Percentiles rank a stretch among this genome's conserved stretches.
phyloP scores from a whole-genome alignment of 2,113 vertebrate genomes.

The Bostrychus sinensis region DNA sequence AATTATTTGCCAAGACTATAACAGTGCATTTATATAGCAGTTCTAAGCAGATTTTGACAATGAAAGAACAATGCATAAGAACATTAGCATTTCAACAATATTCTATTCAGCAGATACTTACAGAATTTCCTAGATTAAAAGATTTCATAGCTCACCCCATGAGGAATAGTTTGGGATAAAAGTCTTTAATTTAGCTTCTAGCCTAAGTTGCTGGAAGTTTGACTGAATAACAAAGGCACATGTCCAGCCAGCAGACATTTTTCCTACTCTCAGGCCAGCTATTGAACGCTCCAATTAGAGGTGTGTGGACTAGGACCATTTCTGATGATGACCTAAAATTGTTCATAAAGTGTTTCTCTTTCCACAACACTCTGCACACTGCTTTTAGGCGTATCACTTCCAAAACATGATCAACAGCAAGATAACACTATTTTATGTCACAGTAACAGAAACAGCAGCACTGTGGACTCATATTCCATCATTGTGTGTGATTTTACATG shows the following conservation, averaged over 20 bases:
- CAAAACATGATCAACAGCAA: neutral
- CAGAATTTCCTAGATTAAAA: neutral
- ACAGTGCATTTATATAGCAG: neutral
- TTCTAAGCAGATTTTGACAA: neutral
- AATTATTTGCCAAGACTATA: neutral
- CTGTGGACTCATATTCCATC: neutral
- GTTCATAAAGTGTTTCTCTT: slow-evolving; percentile 22
- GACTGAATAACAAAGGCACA: neutral
- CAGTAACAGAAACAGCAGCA: neutral
- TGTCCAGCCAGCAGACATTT: neutral
- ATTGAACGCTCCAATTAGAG: slow-evolving; percentile 1
- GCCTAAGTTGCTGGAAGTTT: neutral
- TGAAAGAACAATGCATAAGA: neutral
- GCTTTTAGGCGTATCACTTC: neutral
- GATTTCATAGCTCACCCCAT: neutral
- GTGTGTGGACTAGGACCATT: slow-evolving; percentile 6
- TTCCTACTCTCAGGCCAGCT: neutral
- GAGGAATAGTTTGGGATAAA: neutral
- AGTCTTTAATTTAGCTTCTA: neutral
- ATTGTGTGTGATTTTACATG: neutral
- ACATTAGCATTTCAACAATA: neutral
- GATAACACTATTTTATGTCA: neutral
- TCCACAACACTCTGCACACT: neutral
- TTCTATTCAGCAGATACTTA: neutral
- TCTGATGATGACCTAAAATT: slow-evolving; percentile 17